Conservation (phyloP, 2,797 vertebrate species). For the Oreochromis mossambicus region DNA sequence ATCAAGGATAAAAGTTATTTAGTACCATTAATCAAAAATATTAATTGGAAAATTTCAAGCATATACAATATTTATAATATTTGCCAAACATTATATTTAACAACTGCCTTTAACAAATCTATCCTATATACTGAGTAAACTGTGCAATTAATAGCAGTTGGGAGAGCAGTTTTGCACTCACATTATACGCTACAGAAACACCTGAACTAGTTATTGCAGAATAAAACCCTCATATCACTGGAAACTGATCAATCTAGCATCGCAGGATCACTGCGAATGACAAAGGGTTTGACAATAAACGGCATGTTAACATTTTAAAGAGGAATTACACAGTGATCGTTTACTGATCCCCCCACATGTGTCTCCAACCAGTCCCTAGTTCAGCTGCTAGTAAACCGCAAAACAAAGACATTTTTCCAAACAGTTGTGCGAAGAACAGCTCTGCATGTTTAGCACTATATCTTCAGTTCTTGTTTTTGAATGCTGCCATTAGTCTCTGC, state of each 20-base stretch:
- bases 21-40: constrained; percentile 69
- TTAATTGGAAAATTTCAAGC: constrained; percentile 59
- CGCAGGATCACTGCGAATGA: background rate
- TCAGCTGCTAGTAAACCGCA: background rate
- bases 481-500: background rate
- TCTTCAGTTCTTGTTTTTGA: background rate
- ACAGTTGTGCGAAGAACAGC: background rate
- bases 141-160: constrained; percentile 66
- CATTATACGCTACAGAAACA: constrained; percentile 27
- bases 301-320: background rate
- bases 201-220: constrained; percentile 46
- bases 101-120: constrained; percentile 40
- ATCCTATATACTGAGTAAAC: constrained; percentile 48
- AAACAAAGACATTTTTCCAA: background rate
- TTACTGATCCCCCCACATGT: background rate
- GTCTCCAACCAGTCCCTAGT: constrained; percentile 14
- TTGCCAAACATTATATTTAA: constrained; percentile 57
- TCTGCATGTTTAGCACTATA: background rate
- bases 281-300: constrained; percentile 2
- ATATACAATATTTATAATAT: constrained; percentile 65
- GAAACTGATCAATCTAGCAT: constrained; percentile 13
- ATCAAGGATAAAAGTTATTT: constrained; percentile 47
- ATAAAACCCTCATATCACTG: constrained; percentile 24
- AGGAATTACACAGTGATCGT: constrained; percentile 22
- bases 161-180: constrained; percentile 40